phyloP scores from a whole-genome alignment of 23 tunicate genomes.

The Ascidia mentula region DNA sequence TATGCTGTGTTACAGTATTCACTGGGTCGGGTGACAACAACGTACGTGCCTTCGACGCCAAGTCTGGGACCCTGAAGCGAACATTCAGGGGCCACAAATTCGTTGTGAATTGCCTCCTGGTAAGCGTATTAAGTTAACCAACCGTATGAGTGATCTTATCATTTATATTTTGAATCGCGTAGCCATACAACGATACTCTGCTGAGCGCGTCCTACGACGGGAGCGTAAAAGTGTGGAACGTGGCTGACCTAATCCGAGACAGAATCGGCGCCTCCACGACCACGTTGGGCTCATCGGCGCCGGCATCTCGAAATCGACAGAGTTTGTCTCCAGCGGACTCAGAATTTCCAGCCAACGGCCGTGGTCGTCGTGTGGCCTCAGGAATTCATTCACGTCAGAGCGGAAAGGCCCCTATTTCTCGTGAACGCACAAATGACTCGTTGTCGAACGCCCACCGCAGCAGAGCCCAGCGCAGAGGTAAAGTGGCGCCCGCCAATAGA shows the following conservation, averaged over 20 bases:
- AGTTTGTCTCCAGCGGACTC: not conserved
- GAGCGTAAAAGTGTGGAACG: constrained; percentile 76
- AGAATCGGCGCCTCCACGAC: constrained; percentile 23
- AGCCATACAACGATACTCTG: constrained; percentile 47
- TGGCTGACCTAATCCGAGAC: constrained; percentile 38
- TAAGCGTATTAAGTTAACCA: constrained; percentile 15
- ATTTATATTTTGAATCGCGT: no score
- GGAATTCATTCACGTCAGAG: not conserved
- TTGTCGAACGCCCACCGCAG: not conserved
- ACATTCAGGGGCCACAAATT: constrained; percentile 77
- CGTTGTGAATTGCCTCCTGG: constrained; percentile 78
- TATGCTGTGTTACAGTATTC: constrained; percentile 32
- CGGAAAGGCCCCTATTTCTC: not conserved
- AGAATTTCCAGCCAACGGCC: not conserved
- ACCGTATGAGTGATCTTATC: not conserved
- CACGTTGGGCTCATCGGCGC: constrained; percentile 29
- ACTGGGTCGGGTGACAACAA: constrained; percentile 80
- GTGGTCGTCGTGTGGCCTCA: not conserved
- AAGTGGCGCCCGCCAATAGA: not conserved
- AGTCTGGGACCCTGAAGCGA: constrained; percentile 72
- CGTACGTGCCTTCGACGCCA: constrained; percentile 73
- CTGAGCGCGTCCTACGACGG: constrained; percentile 92
- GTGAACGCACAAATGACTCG: not conserved
- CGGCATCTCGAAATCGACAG: constrained; percentile 15
- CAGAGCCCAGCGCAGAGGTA: not conserved